Evolutionary conservation across 2,797 vertebrate species (phyloP).

Genomic region (Epinephelus malabaricus): DNA sequence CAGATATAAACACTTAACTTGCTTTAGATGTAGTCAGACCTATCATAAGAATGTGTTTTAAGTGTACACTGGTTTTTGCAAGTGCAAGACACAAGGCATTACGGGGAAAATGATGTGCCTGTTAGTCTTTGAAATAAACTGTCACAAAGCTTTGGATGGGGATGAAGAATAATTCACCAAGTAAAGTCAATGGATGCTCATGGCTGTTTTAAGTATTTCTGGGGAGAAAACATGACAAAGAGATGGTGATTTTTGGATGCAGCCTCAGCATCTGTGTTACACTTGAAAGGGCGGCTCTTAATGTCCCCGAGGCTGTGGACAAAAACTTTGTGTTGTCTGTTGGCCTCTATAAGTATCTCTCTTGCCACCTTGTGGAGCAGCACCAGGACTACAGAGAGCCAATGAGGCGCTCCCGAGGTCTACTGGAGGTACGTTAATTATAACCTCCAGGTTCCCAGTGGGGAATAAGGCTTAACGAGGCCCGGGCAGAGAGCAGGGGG

Average conservation of each 20-base stretch:
- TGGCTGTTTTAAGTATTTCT: not conserved
- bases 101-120: too few relatives aligned
- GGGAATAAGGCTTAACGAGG: slow-evolving; percentile 57
- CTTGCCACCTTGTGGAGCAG: slow-evolving; percentile 35
- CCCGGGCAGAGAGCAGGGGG: slow-evolving; percentile 48
- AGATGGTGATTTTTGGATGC: not conserved
- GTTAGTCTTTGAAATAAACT: too few relatives aligned
- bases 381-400: slow-evolving; percentile 14
- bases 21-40: not conserved
- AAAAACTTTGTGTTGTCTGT: slow-evolving; percentile 13
- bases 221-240: too few relatives aligned
- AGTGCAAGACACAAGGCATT: too few relatives aligned
- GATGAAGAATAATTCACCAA: too few relatives aligned
- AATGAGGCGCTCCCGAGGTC: slow-evolving; percentile 8
- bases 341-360: slow-evolving; percentile 18
- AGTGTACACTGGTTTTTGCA: not conserved
- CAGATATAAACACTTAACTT: not conserved
- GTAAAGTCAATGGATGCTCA: too few relatives aligned
- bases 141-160: too few relatives aligned
- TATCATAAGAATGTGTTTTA: not conserved
- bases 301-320: not conserved
- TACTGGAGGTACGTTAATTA: slow-evolving; percentile 44
- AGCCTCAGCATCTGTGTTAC: not conserved
- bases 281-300: not conserved
- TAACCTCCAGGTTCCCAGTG: slow-evolving; percentile 56